Evolutionary conservation across 2,888 invertebrate species (phyloP), one percentile per base, ranked within the genome.

Genomic region (Ypsolopha scabrella): DNA sequence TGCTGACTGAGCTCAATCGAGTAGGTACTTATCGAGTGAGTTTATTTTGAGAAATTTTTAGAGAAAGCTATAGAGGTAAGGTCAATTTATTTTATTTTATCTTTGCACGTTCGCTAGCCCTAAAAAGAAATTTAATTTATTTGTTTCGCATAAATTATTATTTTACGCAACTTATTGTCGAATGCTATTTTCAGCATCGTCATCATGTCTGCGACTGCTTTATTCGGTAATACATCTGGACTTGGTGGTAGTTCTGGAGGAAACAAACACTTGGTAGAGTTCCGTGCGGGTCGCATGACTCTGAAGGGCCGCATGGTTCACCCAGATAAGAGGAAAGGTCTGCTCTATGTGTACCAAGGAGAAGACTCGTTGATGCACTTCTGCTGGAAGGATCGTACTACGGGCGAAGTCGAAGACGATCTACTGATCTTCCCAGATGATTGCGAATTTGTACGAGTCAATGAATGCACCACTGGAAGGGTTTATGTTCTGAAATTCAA

Each of bases 281-380:
- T 97, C 72, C 92, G 95, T 63, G 98, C 98, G 58, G 98, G 98
- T 35, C 96, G 97, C 87, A 98, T 98, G 98, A 93, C 91, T 55
- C 88, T 97, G 80, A 95, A 94, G 75, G 97, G 95, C 45, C 94
- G 94, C 67, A 96, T 95, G 93, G 96, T 97, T 4, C 92, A 93
- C 74, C 95, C 98, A 2, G 98, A 98, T 73, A 95, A 94, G 61
- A 91, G 98, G 65, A 99, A 99, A 86, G 99, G 99, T 6, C 87
- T 95, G 35, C 88, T 99, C 10, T 99, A 97, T 72, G 92, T 99
- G 52, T 95, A 97, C 72, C 99, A 99, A 76, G 95, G 97, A 51
- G 98, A 98, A 62, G 99, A 99, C 79, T 95, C 96, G 0, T 60
- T 99, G 53, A 98, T 99, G 94, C 99, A 99, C 82, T 98, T 99